Base-by-base conservation (phyloP, 2,113 vertebrate genomes). In the Salvelinus namaycush region DNA sequence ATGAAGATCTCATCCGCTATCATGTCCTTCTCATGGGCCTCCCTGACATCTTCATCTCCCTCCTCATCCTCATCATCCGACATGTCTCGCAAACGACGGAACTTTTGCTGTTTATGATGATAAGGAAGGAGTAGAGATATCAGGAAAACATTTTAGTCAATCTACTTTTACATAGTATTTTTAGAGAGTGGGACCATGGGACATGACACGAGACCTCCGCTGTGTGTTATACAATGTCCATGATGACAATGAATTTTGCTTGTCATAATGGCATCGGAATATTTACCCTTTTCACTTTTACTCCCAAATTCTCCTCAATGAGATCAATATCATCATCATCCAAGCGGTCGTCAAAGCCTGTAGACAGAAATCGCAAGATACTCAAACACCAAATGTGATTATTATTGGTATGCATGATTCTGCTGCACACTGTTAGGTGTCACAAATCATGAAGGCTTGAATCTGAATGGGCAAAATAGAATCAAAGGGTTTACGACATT, bases 321-420 rank as follows among this genome's bases (percentile, higher is more conserved):
- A 97, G 95, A 81, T 96, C 96, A 78, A 97, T 95, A 89, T 97
- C 96, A 71, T 97, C 96, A 78, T 97, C 96, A 74, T 97, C 96
- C 79, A 97, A 88, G 57, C 94, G 92, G 77, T 97, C 96, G 34
- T 97, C 96, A 80, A 94, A 96, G 88, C 92, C 96, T 94, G 80
- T 24, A 68, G 18, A 49, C 13, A 39, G 31, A 68, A 34, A 31
- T 39, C 6, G 18, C 27, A 68, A 68, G 14, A 67, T 29, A 68
- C 31, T 24, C 9, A 44, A 44, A 44, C 39, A 44, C 39, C 9
- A 44, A 44, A 44, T 9, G 39, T 44, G 39, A 22, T 62, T 62
- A 7, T 22, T 62, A 3, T 11, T 62, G 59, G 14, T 54, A 16
- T 54, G 14, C 39, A 44, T 3, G 16, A 54, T 18, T 44, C 39